phyloP scores from a whole-genome alignment of 2,113 vertebrate species.

The Rhabdomys dilectus region DNA sequence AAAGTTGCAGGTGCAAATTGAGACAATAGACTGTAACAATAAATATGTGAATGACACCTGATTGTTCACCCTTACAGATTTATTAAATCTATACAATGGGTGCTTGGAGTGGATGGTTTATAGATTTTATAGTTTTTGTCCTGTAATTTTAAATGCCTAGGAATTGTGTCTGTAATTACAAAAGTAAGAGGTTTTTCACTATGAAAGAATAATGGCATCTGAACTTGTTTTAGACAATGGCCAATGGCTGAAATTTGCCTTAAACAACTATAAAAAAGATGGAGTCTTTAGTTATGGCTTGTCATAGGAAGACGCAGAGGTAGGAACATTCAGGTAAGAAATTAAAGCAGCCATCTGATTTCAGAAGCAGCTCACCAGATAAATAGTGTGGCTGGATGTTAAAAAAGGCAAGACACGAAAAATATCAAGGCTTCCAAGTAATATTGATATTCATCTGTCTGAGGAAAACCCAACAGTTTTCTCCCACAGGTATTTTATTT shows the following conservation, averaged over 20 bases:
- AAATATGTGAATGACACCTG: background rate
- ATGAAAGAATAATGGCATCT: background rate
- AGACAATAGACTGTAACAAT: background rate
- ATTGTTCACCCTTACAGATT: background rate
- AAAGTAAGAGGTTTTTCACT: background rate
- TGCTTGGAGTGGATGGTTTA: background rate
- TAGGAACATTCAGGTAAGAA: background rate
- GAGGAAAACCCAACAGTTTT: background rate
- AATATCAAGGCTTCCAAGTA: background rate
- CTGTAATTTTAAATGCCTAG: background rate
- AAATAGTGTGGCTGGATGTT: background rate
- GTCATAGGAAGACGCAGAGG: background rate
- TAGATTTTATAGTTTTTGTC: background rate
- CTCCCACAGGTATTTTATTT: background rate
- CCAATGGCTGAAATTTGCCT: background rate
- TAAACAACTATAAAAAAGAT: background rate
- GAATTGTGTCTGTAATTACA: background rate
- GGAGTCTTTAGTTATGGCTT: background rate
- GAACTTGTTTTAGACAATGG: background rate
- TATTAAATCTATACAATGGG: background rate
- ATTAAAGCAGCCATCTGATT: background rate
- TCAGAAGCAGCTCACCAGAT: background rate
- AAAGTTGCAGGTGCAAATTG: background rate
- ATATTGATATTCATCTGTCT: background rate
- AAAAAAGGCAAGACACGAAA: background rate